Conservation (phyloP, 2,888 invertebrate species). For the Drosophila percnosoma region DNA sequence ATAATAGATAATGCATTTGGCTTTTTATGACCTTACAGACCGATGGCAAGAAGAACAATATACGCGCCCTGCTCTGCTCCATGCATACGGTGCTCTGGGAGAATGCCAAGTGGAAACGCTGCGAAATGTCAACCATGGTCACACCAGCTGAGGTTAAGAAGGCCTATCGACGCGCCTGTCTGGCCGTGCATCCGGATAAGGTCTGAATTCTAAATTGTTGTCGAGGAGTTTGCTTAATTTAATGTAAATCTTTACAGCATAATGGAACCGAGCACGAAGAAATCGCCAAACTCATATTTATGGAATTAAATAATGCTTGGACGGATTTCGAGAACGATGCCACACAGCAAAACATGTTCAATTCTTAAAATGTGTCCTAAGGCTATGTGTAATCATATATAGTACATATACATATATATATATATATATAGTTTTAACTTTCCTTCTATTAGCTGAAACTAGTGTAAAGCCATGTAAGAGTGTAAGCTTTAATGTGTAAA, state of each 20-base stretch:
- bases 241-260: conserved; percentile 88
- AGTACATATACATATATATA: conserved; percentile 25
- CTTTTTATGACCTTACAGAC: conserved; percentile 86
- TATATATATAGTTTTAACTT: conserved; percentile 40
- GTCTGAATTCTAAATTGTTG: conserved; percentile 85
- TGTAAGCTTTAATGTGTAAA: conserved; percentile 65
- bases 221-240: neutral
- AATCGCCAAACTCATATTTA: conserved; percentile 98
- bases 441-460: conserved; percentile 60
- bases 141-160: conserved; percentile 97
- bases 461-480: conserved; percentile 61
- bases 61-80: conserved; percentile 97
- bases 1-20: neutral
- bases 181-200: conserved; percentile 99
- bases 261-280: conserved; percentile 96
- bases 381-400: conserved; percentile 37
- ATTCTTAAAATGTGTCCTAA: conserved; percentile 71
- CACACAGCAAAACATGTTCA: conserved; percentile 91
- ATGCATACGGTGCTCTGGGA: conserved; percentile 97
- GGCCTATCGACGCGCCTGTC: conserved; percentile 96
- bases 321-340: conserved; percentile 94
- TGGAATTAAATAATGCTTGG: conserved; percentile 99
- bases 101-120: conserved; percentile 96
- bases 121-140: conserved; percentile 97
- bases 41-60: conserved; percentile 98